Evolutionary conservation across 2,797 vertebrate genomes (phyloP).

Genomic region (Diglossa cyanea): DNA sequence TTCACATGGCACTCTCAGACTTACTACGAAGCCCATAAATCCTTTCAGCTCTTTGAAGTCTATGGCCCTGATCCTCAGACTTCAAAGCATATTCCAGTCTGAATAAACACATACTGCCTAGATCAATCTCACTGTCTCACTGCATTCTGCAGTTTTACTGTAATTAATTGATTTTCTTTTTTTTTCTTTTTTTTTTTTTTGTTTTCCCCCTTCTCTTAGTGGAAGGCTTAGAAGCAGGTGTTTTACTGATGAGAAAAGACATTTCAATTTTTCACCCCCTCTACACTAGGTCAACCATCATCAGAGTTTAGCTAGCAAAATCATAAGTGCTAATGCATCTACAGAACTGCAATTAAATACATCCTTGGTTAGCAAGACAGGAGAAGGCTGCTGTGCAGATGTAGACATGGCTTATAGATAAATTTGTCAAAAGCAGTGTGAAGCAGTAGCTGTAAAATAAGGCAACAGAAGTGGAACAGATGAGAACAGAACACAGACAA

Average conservation of each 20-base stretch:
- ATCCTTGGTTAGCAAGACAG: not conserved
- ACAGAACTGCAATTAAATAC: not conserved
- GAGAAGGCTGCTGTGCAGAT: not conserved
- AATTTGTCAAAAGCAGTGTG: not conserved
- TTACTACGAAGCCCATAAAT: not conserved
- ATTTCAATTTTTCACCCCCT: not conserved
- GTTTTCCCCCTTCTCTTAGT: accelerated
- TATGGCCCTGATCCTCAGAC: not conserved
- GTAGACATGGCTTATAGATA: not conserved
- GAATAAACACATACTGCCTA: not conserved
- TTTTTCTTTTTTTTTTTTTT: not conserved
- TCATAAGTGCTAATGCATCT: not conserved
- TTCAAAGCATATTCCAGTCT: not conserved
- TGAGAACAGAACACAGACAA: not conserved
- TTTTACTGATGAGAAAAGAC: not conserved
- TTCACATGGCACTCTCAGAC: not conserved
- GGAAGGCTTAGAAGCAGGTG: not conserved
- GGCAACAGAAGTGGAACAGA: not conserved
- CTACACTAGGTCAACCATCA: not conserved
- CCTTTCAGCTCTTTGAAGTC: constrained; percentile 5
- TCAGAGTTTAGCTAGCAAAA: not conserved
- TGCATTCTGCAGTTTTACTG: not conserved
- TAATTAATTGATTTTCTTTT: not conserved
- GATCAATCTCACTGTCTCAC: not conserved
- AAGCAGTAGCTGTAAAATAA: not conserved